Evolutionary conservation across 2,797 vertebrate genomes (phyloP).

Genomic region (Lepus oiostolus): DNA sequence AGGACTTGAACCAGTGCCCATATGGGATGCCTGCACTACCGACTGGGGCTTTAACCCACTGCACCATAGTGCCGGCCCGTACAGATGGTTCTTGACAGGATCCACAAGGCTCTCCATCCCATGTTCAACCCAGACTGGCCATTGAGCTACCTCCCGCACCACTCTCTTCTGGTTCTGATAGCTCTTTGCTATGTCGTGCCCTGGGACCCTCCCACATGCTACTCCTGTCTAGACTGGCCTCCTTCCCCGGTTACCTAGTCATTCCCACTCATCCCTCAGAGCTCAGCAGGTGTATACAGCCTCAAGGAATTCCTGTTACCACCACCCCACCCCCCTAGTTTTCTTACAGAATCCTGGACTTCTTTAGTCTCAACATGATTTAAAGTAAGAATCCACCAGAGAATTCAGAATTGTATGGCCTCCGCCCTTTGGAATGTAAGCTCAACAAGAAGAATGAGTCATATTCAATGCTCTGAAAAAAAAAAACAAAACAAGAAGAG

Average conservation of each 20-base stretch:
- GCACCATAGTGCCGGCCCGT: no score
- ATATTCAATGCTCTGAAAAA: no score
- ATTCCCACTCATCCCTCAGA: not conserved
- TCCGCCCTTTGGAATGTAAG: not conserved
- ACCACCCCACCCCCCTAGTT: no score
- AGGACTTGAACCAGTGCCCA: no score
- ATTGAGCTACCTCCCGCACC: not conserved
- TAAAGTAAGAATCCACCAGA: not conserved
- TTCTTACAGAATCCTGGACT: not conserved
- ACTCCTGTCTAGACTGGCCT: not conserved
- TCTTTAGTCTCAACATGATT: not conserved
- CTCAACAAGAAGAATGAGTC: not conserved
- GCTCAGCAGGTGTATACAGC: not conserved
- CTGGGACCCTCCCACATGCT: not conserved
- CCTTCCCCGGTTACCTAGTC: not conserved
- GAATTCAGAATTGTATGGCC: not conserved
- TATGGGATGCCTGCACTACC: no score
- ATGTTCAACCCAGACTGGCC: not conserved
- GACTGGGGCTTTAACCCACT: no score
- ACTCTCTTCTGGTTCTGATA: not conserved
- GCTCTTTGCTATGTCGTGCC: not conserved
- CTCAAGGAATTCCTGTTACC: not conserved
- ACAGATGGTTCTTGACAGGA: accelerated
- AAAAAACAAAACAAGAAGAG: not conserved
- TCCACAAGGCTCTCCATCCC: not conserved